Percentiles rank a stretch among this genome's conserved stretches.
phyloP scores from a whole-genome alignment of 2,113 vertebrate genomes.

The Dryoscopus gambensis region DNA sequence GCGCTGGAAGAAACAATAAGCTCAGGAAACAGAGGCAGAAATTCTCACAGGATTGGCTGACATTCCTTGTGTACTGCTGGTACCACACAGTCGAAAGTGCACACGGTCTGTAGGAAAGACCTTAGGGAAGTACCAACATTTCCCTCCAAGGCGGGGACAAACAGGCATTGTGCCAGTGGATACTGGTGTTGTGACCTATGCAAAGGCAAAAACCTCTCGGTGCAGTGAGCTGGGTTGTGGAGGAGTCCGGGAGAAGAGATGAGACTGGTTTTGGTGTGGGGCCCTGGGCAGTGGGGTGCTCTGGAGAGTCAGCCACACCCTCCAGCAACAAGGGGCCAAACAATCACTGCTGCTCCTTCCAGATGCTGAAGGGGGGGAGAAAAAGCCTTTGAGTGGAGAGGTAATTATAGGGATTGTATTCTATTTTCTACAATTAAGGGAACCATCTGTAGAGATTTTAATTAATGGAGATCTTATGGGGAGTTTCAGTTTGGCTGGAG shows the following conservation, averaged over 20 bases:
- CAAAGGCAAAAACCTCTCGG: background rate
- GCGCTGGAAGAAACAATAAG: accelerated
- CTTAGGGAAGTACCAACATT: background rate
- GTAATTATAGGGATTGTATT: constrained; percentile 31
- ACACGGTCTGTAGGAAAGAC: background rate
- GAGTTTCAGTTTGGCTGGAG: constrained; percentile 28
- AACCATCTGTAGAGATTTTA: constrained; percentile 45
- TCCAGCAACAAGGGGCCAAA: background rate
- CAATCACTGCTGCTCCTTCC: background rate
- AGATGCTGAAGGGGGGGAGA: background rate
- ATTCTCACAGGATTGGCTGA: background rate
- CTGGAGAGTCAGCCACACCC: background rate
- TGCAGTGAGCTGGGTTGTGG: accelerated
- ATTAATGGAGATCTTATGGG: constrained; percentile 23
- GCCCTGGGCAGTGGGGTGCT: background rate
- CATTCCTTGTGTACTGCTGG: background rate
- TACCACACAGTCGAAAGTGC: background rate
- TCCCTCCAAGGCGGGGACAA: accelerated
- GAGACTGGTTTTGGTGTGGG: background rate
- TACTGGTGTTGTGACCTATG: accelerated
- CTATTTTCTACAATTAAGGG: constrained; percentile 26
- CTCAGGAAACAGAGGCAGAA: background rate
- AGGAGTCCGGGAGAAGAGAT: background rate
- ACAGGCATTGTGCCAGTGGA: accelerated
- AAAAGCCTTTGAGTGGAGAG: background rate